phyloP scores from a whole-genome alignment of 2,113 vertebrate species.

The Ascaphus truei region DNA sequence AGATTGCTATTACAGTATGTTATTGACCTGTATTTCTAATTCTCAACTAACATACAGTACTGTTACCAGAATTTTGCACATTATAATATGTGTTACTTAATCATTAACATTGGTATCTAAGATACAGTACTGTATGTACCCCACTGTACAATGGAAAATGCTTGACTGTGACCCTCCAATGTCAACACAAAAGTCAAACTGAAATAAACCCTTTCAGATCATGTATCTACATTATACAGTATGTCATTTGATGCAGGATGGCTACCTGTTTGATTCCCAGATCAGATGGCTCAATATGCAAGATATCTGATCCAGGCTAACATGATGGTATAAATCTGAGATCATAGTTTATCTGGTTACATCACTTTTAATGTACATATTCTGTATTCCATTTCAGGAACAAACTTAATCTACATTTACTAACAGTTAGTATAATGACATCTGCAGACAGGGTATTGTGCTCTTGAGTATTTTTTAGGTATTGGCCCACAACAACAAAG shows the following conservation, averaged over 20 bases:
- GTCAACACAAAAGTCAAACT: slow-evolving; percentile 14
- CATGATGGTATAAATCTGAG: not conserved
- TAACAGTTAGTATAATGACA: not conserved
- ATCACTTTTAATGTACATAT: not conserved
- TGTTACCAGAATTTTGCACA: too few relatives aligned
- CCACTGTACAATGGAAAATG: not conserved
- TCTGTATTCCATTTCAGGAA: not conserved
- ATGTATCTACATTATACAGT: slow-evolving; percentile 2
- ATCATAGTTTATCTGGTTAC: slow-evolving; percentile 4
- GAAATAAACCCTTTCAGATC: slow-evolving; percentile 5
- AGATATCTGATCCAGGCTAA: not conserved
- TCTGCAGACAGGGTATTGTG: too few relatives aligned
- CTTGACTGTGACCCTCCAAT: slow-evolving; percentile 1
- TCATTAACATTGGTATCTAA: too few relatives aligned
- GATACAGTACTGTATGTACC: too few relatives aligned
- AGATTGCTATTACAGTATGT: too few relatives aligned
- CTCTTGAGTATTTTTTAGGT: too few relatives aligned
- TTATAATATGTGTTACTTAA: too few relatives aligned
- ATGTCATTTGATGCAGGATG: not conserved
- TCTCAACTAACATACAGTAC: too few relatives aligned
- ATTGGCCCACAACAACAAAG: too few relatives aligned
- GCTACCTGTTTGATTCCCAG: not conserved
- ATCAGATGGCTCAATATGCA: slow-evolving; percentile 4
- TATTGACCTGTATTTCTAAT: too few relatives aligned
- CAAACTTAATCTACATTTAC: not conserved